Base-by-base conservation (phyloP, 2,113 vertebrate genomes). In the Petroica traversi region DNA sequence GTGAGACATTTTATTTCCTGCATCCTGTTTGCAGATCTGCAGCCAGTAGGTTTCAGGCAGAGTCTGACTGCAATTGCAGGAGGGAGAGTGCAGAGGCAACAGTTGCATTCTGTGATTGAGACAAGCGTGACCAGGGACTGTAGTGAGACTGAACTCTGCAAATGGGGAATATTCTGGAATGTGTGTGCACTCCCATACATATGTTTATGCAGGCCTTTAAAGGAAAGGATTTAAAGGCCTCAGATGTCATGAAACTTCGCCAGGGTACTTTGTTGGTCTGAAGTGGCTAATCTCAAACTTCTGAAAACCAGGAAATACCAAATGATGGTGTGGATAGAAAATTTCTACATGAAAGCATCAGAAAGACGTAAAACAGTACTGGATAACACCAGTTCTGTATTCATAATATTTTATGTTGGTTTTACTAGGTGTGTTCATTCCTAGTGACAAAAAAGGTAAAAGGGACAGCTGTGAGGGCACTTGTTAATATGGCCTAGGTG, bases 51-150 rank as follows among this genome's bases (percentile, higher is more conserved):
- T 81, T 92, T 75, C 45, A 36, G 74, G 36, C 85, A n/a, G 55
- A 46, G 14, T 67, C 40, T 14, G 74, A 7, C 75, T 83, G 91
- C 28, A 5, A 9, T 36, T 52, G 76, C 58, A 90, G 71, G 64
- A 79, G 45, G 36, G 45, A 79, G 72, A 76, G 52, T 36, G 41
- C 38, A 62, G 85, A 38, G 38, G 41, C 59, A 92, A 14, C 54
- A 59, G 54, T 85, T 79, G 71, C 4, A 0, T 51, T 82, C 31
- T 78, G 41, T 76, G 48, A 40, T 48, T 66, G 58, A 69, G 38
- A 79, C 4, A 46, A 45, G 48, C 20, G 0, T 52, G 49, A 68
- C 45, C 43, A 26, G 20, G 51, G 34, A 22, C 0, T 0, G 38
- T 11, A 62, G 29, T 12, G 11, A 28, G 31, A 15, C 34, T 76